These are phyloP conservation scores for Amyelois transitella DNA, from an alignment of 1,140 invertebrate genomes.

Conservation along the genomic window DNA sequence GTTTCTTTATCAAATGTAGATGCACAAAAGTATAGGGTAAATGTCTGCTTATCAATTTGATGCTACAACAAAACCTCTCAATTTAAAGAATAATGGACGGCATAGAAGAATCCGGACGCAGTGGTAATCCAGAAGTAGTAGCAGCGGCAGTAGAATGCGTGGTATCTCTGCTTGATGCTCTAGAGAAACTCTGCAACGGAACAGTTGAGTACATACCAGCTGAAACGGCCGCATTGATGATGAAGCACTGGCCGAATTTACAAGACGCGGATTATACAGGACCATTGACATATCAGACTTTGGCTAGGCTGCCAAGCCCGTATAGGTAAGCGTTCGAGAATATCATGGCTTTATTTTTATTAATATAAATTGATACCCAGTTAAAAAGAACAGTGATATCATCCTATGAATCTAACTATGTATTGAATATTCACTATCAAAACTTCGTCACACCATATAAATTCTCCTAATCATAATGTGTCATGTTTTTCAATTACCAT, in stretches of 20 bases:
- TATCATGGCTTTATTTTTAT: no score
- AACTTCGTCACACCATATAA: no score
- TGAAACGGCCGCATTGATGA: conserved; percentile 78
- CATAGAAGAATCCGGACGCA: conserved; percentile 86
- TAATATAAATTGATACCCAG: no score
- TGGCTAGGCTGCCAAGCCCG: conserved; percentile 85
- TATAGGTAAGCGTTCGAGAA: conserved; percentile 82
- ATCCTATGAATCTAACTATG: no score
- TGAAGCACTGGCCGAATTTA: conserved; percentile 81
- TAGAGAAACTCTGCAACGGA: conserved; percentile 86
- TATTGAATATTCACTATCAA: no score
- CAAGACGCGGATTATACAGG: conserved; percentile 89
- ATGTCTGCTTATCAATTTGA: neutral
- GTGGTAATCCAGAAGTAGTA: conserved; percentile 82
- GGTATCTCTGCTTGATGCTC: conserved; percentile 85
- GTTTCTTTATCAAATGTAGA: no score
- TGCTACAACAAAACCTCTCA: neutral
- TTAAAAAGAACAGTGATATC: no score
- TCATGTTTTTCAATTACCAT: conserved; percentile 1
- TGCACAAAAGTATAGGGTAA: no score
- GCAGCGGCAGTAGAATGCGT: conserved; percentile 89
- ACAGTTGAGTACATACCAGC: conserved; percentile 77
- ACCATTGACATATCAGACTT: conserved; percentile 88
- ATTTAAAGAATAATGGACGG: conserved; percentile 89
- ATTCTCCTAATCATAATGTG: no score